These are phyloP conservation scores for Fratercula arctica DNA, from an alignment of 2,797 vertebrate species.

Conservation along the genomic window DNA sequence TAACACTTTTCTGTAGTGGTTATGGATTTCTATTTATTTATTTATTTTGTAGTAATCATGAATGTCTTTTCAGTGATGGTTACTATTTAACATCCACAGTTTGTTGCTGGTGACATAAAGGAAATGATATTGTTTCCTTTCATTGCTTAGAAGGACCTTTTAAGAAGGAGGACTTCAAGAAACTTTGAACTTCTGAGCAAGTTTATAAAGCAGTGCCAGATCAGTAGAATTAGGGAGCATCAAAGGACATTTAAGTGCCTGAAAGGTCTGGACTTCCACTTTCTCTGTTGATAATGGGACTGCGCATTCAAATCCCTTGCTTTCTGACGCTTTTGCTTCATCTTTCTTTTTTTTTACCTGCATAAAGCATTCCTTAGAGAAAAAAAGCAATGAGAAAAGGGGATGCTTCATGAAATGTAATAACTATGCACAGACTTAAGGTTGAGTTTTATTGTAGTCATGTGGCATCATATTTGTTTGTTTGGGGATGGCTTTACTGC, in stretches of 20 bases:
- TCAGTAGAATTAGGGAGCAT: background rate
- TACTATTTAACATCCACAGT: background rate
- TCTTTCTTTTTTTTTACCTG: background rate
- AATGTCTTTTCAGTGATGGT: background rate
- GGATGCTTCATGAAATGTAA: background rate
- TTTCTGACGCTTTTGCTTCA: background rate
- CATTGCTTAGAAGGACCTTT: background rate
- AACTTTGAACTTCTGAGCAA: background rate
- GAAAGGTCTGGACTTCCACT: background rate
- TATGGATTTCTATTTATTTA: background rate
- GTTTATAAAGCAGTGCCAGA: background rate
- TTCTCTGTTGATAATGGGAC: background rate
- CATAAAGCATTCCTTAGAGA: background rate
- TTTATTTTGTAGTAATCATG: background rate
- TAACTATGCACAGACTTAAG: background rate
- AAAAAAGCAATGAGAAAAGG: background rate
- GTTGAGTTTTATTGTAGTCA: background rate
- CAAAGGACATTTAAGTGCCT: background rate
- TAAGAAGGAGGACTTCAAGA: background rate
- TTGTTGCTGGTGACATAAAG: background rate
- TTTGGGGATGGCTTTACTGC: background rate
- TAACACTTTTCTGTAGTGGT: rapidly evolving
- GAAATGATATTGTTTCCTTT: background rate
- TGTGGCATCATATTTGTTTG: background rate
- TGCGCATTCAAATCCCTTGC: background rate